phyloP scores from a whole-genome alignment of 2,888 invertebrate genomes.

The Drosophila quasianomalipes region DNA sequence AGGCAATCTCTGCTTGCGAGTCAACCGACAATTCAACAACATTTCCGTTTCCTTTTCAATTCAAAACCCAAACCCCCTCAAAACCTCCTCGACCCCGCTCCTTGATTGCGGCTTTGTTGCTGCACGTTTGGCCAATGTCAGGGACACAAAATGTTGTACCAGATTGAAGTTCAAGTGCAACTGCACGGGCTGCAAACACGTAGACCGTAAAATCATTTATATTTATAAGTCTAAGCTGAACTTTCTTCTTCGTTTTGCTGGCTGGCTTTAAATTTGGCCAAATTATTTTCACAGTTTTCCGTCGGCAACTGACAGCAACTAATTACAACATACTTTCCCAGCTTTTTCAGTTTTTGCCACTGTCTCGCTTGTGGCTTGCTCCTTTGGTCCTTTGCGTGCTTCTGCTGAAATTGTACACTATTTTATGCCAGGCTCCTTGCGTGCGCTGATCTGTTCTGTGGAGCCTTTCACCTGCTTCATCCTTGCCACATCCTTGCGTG shows the following conservation, averaged over 20 bases:
- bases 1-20: slow-evolving; percentile 19
- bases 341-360: background rate
- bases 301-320: slow-evolving; percentile 64
- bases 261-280: slow-evolving; percentile 44
- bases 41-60: slow-evolving; percentile 59
- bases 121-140: slow-evolving; percentile 68
- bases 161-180: slow-evolving; percentile 67
- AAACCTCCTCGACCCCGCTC: background rate
- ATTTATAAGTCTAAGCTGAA: slow-evolving; percentile 32
- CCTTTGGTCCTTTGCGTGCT: slow-evolving; percentile 22
- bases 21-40: slow-evolving; percentile 40
- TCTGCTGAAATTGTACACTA: slow-evolving; percentile 41
- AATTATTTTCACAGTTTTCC: slow-evolving; percentile 53
- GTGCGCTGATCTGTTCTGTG: slow-evolving; percentile 14
- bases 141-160: slow-evolving; percentile 21
- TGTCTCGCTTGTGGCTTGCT: slow-evolving; percentile 22
- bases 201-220: slow-evolving; percentile 44
- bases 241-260: too few species aligned
- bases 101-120: slow-evolving; percentile 10
- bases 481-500: slow-evolving; percentile 14
- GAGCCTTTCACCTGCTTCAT: slow-evolving; percentile 27
- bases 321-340: slow-evolving; percentile 64
- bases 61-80: background rate
- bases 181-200: slow-evolving; percentile 32
- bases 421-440: slow-evolving; percentile 32